Base-by-base conservation (phyloP, 2,888 invertebrate species). In the Megastigmus dorsalis region DNA sequence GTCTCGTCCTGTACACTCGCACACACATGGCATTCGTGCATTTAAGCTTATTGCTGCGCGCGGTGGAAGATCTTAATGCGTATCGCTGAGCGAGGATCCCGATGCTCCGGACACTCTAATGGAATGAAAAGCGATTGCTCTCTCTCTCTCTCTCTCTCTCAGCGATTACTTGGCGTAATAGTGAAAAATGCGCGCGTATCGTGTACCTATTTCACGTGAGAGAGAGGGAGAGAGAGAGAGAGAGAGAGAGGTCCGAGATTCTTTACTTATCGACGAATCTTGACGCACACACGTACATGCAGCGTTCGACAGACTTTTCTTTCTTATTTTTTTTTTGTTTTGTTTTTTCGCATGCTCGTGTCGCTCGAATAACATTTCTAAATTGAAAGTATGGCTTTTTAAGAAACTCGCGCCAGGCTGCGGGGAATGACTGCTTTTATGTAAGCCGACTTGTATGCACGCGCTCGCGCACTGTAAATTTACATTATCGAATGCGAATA, bases 401-500 rank as follows among this genome's bases (percentile, higher is more conserved):
- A 38, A 59, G 68, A 68, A 68, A 68, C 55, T 63, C 50, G 68
- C n/a, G n/a, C n/a, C n/a, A n/a, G n/a, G n/a, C n/a, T n/a, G n/a
- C n/a, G n/a, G n/a, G 63, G 63, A 74, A 36, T 33, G 33, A 9
- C 33, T n/a, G n/a, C 28, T 26, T 68, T 62, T 55, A 33, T 54
- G 57, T 15, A 59, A 57, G 48, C 38, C 38, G 10, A 28, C 26
- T 20, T 28, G 26, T 28, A 20, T 38, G 18, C n/a, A n/a, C n/a
- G n/a, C n/a, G n/a, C n/a, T n/a, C n/a, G n/a, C n/a, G n/a, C n/a
- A n/a, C 43, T 15, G 65, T 30, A 48, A 67, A 66, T 68, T 75
- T 63, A 63, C 75, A 43, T 75, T 75, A 75, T 75, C 72, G 54
- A 62, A 63, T n/a, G 59, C 28, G 57, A 63, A 72, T 75, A 75